Base-by-base conservation (phyloP, 2,888 invertebrate species). In the Tipula confusa region DNA sequence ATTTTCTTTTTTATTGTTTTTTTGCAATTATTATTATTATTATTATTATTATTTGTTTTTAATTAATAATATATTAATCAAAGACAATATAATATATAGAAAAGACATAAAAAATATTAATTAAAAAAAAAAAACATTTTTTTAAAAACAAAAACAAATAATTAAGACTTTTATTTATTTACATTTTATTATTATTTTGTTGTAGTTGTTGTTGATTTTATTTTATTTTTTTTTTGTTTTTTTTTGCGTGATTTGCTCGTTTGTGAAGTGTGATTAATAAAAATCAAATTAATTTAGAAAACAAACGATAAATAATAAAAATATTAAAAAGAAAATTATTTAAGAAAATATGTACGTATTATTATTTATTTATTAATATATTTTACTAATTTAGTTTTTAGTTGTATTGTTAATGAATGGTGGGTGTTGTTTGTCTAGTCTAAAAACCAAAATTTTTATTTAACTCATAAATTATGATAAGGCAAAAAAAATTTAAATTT, bases 91-190 rank as follows among this genome's bases (percentile, higher is more conserved):
- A 64, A 64, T 5, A 64, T 9, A 64, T n/a, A n/a, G n/a, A 11
- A 79, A 64, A 64, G 24, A 64, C 24, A 64, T n/a, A n/a, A n/a
- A 11, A 80, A 80, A 29, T 80, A 80, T 29, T 80, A 29, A 80
- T 80, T 80, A 29, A 80, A n/a, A n/a, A n/a, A n/a, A n/a, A n/a
- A n/a, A n/a, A 80, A 28, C 29, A 79, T 29, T 80, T 80, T 29
- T 15, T 48, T 3, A 48, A 79, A 80, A 80, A 80, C 29, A 80
- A 80, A 80, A n/a, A n/a, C n/a, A n/a, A n/a, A 80, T 80, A 13
- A 15, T 80, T 80, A 80, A n/a, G 80, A 80, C 80, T 80, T 80
- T 80, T 80, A 80, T 80, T 80, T 80, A 80, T 79, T 79, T 79
- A 43, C 15, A 43, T 43, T 15, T 64, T 24, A 24, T 64, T 64